phyloP scores from a whole-genome alignment of 2,113 vertebrate species.

The Ammodytes dubius region DNA sequence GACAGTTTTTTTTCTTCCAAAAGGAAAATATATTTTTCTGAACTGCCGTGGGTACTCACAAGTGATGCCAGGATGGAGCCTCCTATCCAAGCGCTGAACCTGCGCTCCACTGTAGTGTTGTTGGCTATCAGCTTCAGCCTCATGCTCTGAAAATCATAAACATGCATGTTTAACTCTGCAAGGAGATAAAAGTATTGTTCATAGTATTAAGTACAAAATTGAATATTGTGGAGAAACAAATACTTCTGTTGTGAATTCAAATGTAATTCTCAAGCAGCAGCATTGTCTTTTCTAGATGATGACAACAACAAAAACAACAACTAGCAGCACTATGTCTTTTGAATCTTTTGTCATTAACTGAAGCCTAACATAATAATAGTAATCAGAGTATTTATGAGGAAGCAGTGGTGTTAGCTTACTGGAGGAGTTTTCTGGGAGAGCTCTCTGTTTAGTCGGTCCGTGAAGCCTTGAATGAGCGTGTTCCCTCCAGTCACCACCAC shows the following conservation, averaged over 20 bases:
- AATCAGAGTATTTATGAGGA: not conserved
- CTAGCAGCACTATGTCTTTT: not conserved
- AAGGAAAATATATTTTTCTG: not conserved
- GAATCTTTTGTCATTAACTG: not conserved
- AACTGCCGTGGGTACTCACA: slow-evolving; percentile 83
- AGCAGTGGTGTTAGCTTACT: slow-evolving; percentile 77
- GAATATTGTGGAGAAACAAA: not conserved
- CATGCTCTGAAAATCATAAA: slow-evolving; percentile 91
- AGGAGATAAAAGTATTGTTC: not conserved
- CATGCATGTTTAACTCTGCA: not conserved
- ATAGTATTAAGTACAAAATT: not conserved
- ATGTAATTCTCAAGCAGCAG: not conserved
- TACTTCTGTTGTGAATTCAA: not conserved
- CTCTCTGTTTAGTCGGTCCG: slow-evolving; percentile 95
- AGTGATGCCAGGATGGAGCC: slow-evolving; percentile 98
- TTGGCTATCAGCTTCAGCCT: slow-evolving; percentile 98
- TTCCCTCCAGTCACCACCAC: slow-evolving; percentile 98
- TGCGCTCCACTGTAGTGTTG: slow-evolving; percentile 96
- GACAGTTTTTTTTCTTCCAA: no score
- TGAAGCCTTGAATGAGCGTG: slow-evolving; percentile 98
- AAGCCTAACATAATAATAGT: not conserved
- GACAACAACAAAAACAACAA: no score
- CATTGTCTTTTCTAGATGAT: not conserved
- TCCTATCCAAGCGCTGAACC: slow-evolving; percentile 98
- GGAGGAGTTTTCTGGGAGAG: slow-evolving; percentile 99